A percentile compares a stretch with the other conserved stretches of the same genome.
Evolutionary conservation across 1,140 invertebrate genomes (phyloP).

Genomic region (Hycleus phaleratus): DNA sequence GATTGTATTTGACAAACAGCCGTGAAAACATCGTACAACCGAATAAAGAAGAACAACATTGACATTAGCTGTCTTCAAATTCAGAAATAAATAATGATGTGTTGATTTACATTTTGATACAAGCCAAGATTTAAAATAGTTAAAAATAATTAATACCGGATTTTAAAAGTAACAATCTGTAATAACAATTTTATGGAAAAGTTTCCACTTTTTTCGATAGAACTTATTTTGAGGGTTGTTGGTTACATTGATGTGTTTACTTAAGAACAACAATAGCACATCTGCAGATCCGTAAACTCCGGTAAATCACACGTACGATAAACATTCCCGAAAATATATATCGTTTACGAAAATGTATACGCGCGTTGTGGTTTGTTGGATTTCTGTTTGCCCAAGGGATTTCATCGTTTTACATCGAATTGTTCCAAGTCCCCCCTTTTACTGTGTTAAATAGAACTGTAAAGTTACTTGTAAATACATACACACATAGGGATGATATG

Average conservation of each 20-base stretch:
- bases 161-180: too few relatives aligned
- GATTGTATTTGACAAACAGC: constrained; percentile 25
- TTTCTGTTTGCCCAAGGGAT: background rate
- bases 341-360: background rate
- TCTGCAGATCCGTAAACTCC: constrained; percentile 13
- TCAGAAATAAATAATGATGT: constrained; percentile 21
- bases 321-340: constrained; percentile 8
- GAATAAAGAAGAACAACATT: constrained; percentile 13
- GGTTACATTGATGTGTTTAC: background rate
- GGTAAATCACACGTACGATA: constrained; percentile 16
- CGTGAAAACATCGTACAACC: constrained; percentile 21
- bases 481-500: too few relatives aligned
- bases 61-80: constrained; percentile 12
- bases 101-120: constrained; percentile 21
- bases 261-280: constrained; percentile 2
- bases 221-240: too few relatives aligned
- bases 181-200: too few relatives aligned
- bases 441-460: background rate
- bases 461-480: too few relatives aligned
- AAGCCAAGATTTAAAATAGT: constrained; percentile 2
- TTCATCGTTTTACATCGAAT: background rate
- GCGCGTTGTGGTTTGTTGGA: constrained; percentile 3
- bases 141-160: too few relatives aligned
- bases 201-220: too few relatives aligned
- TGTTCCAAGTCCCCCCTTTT: background rate